phyloP scores from a whole-genome alignment of 1,140 invertebrate species.

The Aphelenchoides fujianensis region DNA sequence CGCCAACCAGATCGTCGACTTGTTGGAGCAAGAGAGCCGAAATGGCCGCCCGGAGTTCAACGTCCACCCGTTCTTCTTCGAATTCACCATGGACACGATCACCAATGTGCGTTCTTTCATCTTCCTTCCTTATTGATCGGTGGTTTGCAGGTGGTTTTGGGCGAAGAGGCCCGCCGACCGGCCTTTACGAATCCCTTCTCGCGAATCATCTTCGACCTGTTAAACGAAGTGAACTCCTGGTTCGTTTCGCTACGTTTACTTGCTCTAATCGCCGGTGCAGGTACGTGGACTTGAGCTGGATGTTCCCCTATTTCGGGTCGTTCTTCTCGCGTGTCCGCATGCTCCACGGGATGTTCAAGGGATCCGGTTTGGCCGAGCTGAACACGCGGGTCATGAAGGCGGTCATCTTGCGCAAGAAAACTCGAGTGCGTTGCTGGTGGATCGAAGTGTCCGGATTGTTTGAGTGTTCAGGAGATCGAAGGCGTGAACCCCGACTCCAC shows the following conservation, averaged over 20 bases:
- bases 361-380: neutral
- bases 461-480: constrained; percentile 25
- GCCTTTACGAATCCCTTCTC: neutral
- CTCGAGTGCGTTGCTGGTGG: neutral
- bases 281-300: neutral
- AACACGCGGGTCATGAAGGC: neutral
- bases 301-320: neutral
- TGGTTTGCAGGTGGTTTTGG: neutral
- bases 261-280: no score
- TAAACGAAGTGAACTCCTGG: neutral
- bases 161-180: neutral
- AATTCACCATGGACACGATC: constrained; percentile 51
- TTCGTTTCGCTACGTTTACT: no score
- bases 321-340: neutral
- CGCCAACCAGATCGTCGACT: constrained; percentile 39
- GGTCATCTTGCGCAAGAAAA: neutral
- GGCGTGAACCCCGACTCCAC: constrained; percentile 12
- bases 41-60: neutral
- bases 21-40: constrained; percentile 32
- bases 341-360: neutral
- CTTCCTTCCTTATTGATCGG: no score
- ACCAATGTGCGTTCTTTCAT: no score
- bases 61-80: constrained; percentile 37
- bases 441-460: no score
- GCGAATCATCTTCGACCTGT: neutral